A percentile compares a stretch with the other conserved stretches of the same genome.
Evolutionary conservation across 2,888 invertebrate genomes (phyloP).

Genomic region (Pinctada fucata): DNA sequence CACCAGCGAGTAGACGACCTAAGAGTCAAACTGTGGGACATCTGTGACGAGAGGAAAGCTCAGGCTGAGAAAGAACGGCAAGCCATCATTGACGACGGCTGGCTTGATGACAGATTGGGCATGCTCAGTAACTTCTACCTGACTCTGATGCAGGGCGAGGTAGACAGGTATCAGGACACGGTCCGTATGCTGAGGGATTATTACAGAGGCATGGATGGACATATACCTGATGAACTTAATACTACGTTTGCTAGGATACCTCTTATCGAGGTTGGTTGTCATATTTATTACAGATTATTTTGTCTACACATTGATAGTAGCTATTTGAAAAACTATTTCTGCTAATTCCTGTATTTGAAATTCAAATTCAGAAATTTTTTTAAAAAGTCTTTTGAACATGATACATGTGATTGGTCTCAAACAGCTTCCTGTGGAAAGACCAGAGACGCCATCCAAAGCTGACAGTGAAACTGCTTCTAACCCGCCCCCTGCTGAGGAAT

Average conservation of each 20-base stretch:
- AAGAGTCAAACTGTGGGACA: slow-evolving; percentile 74
- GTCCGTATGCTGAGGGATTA: slow-evolving; percentile 75
- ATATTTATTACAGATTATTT: too few relatives aligned
- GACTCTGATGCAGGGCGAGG: slow-evolving; percentile 74
- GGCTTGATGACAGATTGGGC: slow-evolving; percentile 76
- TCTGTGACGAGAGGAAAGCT: slow-evolving; percentile 75
- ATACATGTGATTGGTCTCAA: too few relatives aligned
- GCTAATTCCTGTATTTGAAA: too few relatives aligned
- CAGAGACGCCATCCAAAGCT: slow-evolving; percentile 60
- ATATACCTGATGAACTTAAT: slow-evolving; percentile 73
- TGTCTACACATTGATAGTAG: too few relatives aligned
- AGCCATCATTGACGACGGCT: slow-evolving; percentile 72
- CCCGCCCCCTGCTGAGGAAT: slow-evolving; percentile 52
- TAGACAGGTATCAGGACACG: slow-evolving; percentile 76
- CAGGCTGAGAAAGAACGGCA: slow-evolving; percentile 74
- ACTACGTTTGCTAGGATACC: slow-evolving; percentile 72
- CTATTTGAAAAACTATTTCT: too few relatives aligned
- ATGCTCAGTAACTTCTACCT: slow-evolving; percentile 75
- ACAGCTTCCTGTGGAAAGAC: slow-evolving; percentile 60
- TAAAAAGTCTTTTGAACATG: too few relatives aligned
- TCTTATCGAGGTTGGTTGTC: slow-evolving; percentile 70
- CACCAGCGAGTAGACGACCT: slow-evolving; percentile 76
- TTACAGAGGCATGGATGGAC: slow-evolving; percentile 76
- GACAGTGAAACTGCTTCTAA: slow-evolving; percentile 53
- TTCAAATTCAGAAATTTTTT: too few relatives aligned